These are phyloP conservation scores for Vireo altiloquus DNA, from an alignment of 2,113 vertebrate genomes.

Conservation along the genomic window DNA sequence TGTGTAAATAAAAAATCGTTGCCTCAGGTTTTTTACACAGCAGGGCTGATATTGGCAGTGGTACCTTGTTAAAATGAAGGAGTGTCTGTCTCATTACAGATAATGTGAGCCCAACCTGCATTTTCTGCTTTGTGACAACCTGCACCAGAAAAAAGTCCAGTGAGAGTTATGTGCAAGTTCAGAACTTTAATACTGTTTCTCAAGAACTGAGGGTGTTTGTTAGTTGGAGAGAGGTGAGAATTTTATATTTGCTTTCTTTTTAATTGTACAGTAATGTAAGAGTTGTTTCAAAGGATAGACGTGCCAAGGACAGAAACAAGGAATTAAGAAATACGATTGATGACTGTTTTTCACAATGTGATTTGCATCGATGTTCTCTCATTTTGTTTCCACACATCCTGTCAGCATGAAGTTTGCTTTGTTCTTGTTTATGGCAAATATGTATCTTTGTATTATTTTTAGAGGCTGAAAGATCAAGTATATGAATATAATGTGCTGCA, in stretches of 20 bases:
- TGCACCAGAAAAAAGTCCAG: constrained; percentile 52
- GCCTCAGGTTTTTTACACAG: constrained; percentile 35
- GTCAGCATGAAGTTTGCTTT: background rate
- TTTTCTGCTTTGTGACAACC: constrained; percentile 62
- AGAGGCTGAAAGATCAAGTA: background rate
- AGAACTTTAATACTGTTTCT: constrained; percentile 33
- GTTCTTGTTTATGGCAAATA: background rate
- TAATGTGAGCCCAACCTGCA: constrained; percentile 50
- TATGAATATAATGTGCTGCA: background rate
- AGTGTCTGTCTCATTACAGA: constrained; percentile 62
- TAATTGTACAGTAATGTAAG: background rate
- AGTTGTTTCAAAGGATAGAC: background rate
- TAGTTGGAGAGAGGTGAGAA: background rate
- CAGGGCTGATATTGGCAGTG: constrained; percentile 52
- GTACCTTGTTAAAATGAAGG: constrained; percentile 71
- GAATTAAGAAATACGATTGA: background rate
- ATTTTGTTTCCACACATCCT: background rate
- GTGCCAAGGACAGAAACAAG: background rate
- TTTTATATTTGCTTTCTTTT: background rate
- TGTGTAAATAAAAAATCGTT: constrained; percentile 45
- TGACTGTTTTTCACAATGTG: background rate
- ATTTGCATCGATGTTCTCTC: background rate
- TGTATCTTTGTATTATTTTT: background rate
- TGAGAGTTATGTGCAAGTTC: constrained; percentile 50
- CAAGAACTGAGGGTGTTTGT: background rate